These are phyloP conservation scores for Ara ararauna DNA, from an alignment of 2,797 vertebrate genomes.

Conservation along the genomic window DNA sequence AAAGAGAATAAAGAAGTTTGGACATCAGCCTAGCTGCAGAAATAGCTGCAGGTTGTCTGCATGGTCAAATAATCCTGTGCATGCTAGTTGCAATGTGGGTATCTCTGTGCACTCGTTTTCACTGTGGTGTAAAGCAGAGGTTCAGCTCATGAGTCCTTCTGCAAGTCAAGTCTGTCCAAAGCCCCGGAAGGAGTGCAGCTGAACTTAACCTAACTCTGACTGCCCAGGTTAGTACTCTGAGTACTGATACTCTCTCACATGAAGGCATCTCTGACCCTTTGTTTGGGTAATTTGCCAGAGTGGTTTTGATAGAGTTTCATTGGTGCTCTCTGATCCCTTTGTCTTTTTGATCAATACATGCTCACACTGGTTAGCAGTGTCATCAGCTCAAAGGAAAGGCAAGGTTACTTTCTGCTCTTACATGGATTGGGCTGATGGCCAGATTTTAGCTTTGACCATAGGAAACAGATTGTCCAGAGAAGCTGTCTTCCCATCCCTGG, in stretches of 20 bases:
- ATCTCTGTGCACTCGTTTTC: neutral
- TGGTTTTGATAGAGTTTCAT: neutral
- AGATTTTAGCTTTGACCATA: neutral
- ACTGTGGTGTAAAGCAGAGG: neutral
- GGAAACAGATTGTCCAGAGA: neutral
- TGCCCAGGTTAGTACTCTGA: neutral
- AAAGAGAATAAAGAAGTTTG: neutral
- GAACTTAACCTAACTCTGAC: neutral
- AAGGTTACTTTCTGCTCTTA: neutral
- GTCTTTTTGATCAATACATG: neutral
- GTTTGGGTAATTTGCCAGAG: neutral
- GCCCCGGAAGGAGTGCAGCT: neutral
- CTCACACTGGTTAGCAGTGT: neutral
- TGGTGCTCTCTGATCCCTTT: neutral
- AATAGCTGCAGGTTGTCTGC: neutral
- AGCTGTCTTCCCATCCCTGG: neutral
- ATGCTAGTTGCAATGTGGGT: neutral
- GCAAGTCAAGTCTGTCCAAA: neutral
- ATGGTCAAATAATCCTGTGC: neutral
- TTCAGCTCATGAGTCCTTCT: neutral
- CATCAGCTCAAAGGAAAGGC: neutral
- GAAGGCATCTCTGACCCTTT: neutral
- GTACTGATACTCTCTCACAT: neutral
- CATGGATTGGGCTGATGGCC: neutral
- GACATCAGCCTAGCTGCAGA: neutral